Base-by-base conservation (phyloP, 2,888 invertebrate species). In the Tanaodytes sp. region DNA sequence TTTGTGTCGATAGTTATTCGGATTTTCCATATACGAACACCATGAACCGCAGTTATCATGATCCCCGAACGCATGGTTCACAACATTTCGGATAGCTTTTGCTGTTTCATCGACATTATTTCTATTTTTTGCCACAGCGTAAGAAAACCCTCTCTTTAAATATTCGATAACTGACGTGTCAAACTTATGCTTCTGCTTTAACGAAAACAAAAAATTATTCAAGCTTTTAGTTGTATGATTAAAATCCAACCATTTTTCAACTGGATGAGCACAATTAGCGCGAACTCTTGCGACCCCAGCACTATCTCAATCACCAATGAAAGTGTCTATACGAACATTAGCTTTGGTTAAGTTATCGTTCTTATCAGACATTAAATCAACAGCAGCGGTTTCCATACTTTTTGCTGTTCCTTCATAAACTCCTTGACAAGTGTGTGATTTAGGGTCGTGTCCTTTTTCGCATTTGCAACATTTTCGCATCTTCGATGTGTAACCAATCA, bases 301-400 rank as follows among this genome's bases (percentile, higher is more conserved):
- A 9, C 49, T 73, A 54, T 77, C 76, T 19, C 73, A 74, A 49
- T 78, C 74, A 2, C 75, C 77, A 5, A 76, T 74, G 2, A 77
- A 40, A 9, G 64, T 55, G 1, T 58, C 48, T 16, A 75, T 57
- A 11, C 46, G 16, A 0, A 76, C 62, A 16, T 51, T 45, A 2
- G 52, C 45, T 40, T 72, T 59, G 51, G 43, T 46, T 2, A 77
- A 40, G 51, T 42, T 51, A 8, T 16, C 14, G 67, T 75, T 76
- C 39, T 68, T 54, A n/a, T 57, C 64, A 5, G 65, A 73, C 15
- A 73, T 27, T n/a, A 78, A 15, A n/a, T 73, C 40, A 4, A 72
- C 75, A 1, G 72, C 76, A 39, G 69, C 55, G 12, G 75, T 51
- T 40, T 79, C 76, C 76, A 80, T 79, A 0, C 74, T 71, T 63